Evolutionary conservation across 1,140 invertebrate genomes (phyloP).

Genomic region (Bombus affinis): DNA sequence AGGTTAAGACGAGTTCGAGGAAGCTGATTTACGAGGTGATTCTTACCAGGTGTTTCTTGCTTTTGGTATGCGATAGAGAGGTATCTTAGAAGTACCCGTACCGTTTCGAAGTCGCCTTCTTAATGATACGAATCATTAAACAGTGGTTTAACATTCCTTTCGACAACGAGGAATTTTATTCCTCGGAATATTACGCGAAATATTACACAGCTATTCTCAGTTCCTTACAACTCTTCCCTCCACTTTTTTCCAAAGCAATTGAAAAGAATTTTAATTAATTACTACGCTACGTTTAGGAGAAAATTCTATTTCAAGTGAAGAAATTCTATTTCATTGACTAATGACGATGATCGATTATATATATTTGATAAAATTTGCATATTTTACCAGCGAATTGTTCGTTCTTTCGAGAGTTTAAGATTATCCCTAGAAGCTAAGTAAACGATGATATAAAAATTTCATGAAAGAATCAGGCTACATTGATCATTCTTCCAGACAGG

Average conservation of each 20-base stretch:
- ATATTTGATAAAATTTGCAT: too few species aligned
- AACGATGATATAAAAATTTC: not conserved
- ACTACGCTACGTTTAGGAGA: too few species aligned
- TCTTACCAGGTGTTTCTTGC: constrained; percentile 21
- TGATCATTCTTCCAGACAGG: not conserved
- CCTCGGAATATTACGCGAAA: too few species aligned
- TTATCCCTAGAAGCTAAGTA: not conserved
- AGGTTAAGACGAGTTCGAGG: constrained; percentile 3
- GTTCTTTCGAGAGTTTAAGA: not conserved
- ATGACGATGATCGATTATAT: too few species aligned
- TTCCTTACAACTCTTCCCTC: too few species aligned
- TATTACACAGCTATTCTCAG: too few species aligned
- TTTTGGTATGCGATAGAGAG: constrained; percentile 16
- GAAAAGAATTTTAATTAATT: too few species aligned
- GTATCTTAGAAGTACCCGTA: constrained; percentile 1
- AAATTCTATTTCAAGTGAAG: too few species aligned
- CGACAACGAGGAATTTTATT: not conserved
- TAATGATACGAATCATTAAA: not conserved
- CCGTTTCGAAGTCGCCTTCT: not conserved
- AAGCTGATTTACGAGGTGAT: constrained; percentile 32
- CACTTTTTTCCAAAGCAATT: too few species aligned
- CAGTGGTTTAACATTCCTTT: not conserved
- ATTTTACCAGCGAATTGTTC: too few species aligned
- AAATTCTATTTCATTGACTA: too few species aligned
- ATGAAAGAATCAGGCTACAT: not conserved